Base-by-base conservation (phyloP, 1,140 invertebrate species). In the Heliconius eleuchia region DNA sequence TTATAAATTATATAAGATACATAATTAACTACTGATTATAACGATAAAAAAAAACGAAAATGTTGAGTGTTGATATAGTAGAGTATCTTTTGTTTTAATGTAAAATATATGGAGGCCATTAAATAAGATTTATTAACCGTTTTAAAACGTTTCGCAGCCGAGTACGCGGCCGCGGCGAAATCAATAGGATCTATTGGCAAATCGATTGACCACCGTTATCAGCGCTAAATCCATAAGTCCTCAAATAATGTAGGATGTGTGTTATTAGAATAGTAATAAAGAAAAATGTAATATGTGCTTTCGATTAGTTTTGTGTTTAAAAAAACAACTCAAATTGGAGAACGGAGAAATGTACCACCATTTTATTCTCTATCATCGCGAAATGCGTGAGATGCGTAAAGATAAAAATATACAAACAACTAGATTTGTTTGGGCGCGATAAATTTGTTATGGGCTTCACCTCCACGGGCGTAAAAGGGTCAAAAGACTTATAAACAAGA, bases 401-500 rank as follows among this genome's bases (percentile, higher is more conserved):
- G 37, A 72, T 39, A 30, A 77, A 77, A 60, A 77, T 16, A 77
- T 39, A 77, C 60, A 66, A 66, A 66, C 13, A 66, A 66, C 23
- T 66, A 66, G 23, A 76, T 76, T 71, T 76, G 75, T 76, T 76
- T 70, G 75, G 75, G 66, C 52, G 66, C 66, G 27, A 76, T 76
- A 76, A 37, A 71, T 66, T 66, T 66, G 75, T 52, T 66, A 71
- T 66, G 75, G 57, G 30, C 42, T 76, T 76, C 46, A 76, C 76
- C 70, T 71, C 66, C 1, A 77, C 76, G 77, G 37, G 55, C 79
- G 74, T 73, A 71, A 27, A 80, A 76, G 74, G 79, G 74, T 80
- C 79, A 80, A 80, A 80, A 73, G 71, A 76, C 74, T 66, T 80
- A 80, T 80, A 80, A 76, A 80, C 74, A 73, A 80, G 52, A 23